phyloP scores from a whole-genome alignment of 2,888 invertebrate species.

The Lasioglossum pauxillum region DNA sequence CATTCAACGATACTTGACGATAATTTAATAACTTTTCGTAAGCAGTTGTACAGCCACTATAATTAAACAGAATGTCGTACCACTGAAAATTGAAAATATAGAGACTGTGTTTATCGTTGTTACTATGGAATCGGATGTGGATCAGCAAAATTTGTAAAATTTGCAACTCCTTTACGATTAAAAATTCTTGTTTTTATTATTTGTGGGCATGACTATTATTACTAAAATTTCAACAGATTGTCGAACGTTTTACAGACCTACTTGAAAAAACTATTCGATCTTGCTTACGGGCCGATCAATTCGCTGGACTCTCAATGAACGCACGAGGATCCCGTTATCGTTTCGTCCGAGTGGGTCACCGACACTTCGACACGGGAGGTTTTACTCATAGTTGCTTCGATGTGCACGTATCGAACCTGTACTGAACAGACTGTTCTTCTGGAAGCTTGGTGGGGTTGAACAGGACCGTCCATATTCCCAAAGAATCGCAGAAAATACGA shows the following conservation, averaged over 20 bases:
- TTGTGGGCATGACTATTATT: background rate
- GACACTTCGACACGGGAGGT: slow-evolving; percentile 71
- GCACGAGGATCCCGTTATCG: slow-evolving; percentile 81
- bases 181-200: background rate
- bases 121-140: background rate
- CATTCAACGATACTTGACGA: no score
- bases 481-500: background rate
- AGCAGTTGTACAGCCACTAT: no score
- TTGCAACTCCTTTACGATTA: background rate
- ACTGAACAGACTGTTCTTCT: slow-evolving; percentile 55
- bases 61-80: background rate
- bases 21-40: background rate
- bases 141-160: background rate
- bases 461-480: slow-evolving; percentile 59
- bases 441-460: slow-evolving; percentile 64
- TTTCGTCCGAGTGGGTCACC: slow-evolving; percentile 83
- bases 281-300: slow-evolving; percentile 48
- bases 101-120: background rate
- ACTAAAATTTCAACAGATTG: background rate
- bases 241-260: slow-evolving; percentile 39
- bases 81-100: background rate
- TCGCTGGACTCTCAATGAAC: slow-evolving; percentile 62
- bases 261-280: slow-evolving; percentile 51
- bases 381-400: slow-evolving; percentile 61
- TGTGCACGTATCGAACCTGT: slow-evolving; percentile 59